These are phyloP conservation scores for Drosophila parthenogenetica DNA, from an alignment of 2,888 invertebrate genomes.

Conservation along the genomic window DNA sequence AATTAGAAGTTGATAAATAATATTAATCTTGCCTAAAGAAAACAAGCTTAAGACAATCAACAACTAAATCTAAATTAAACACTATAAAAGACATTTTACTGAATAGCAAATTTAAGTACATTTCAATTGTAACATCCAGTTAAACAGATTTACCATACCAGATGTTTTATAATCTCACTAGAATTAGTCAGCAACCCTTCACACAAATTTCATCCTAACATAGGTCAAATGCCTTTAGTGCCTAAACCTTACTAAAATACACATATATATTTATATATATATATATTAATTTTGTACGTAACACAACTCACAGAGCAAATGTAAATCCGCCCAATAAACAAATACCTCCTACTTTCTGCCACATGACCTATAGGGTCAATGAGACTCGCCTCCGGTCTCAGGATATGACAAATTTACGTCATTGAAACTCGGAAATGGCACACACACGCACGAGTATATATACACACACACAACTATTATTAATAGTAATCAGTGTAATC, in stretches of 20 bases:
- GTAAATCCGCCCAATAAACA: conserved; percentile 24
- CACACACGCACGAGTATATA: conserved; percentile 4
- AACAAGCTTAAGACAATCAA: background rate
- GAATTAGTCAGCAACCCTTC: background rate
- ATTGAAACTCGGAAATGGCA: conserved; percentile 48
- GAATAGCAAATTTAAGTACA: conserved; percentile 13
- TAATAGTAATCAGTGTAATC: conserved; percentile 59
- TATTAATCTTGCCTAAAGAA: too few species aligned
- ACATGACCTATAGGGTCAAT: background rate
- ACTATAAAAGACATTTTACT: background rate
- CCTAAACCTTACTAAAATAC: conserved; percentile 10
- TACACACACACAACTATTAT: conserved; percentile 41
- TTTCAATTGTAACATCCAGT: background rate
- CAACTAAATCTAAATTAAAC: background rate
- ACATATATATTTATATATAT: conserved; percentile 1
- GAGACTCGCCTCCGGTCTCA: background rate
- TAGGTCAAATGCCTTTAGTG: conserved; percentile 24
- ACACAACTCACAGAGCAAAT: conserved; percentile 24
- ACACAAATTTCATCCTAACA: conserved; percentile 5
- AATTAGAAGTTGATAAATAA: background rate
- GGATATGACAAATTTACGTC: conserved; percentile 47
- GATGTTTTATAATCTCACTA: conserved; percentile 11
- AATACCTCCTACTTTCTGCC: conserved; percentile 10
- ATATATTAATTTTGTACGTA: conserved; percentile 1
- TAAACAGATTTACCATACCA: background rate